Conservation (phyloP, 2,113 vertebrate genomes). For the Triplophysa siluroides region DNA sequence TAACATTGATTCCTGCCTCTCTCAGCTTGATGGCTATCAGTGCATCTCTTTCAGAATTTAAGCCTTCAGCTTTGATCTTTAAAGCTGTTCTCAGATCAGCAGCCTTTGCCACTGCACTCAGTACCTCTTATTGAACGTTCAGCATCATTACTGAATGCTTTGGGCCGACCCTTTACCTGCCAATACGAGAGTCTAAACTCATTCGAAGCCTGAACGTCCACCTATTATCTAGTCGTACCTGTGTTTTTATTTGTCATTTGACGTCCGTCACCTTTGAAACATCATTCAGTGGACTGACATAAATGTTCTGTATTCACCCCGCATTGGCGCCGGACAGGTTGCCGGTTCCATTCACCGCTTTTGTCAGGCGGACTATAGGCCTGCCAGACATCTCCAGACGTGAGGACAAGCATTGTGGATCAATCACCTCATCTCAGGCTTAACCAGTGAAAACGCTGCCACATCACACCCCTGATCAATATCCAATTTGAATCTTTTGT, state of each 20-base stretch:
- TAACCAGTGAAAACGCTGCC: conserved; percentile 64
- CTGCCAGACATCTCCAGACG: conserved; percentile 47
- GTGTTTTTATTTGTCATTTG: conserved; percentile 9
- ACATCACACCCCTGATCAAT: conserved; percentile 73
- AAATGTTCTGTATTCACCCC: conserved; percentile 46
- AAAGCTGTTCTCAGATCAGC: conserved; percentile 32
- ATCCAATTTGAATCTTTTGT: conserved; percentile 77
- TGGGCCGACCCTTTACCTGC: not conserved
- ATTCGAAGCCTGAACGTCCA: not conserved
- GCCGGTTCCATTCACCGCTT: conserved; percentile 41
- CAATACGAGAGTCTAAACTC: conserved; percentile 13
- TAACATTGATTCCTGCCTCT: conserved; percentile 19
- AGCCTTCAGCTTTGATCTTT: conserved; percentile 30
- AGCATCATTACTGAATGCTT: not conserved
- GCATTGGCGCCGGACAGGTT: not conserved
- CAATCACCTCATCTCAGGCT: conserved; percentile 70
- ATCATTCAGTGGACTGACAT: conserved; percentile 54
- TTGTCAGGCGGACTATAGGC: conserved; percentile 35
- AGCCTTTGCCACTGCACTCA: not conserved
- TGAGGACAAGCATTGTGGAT: conserved; percentile 65
- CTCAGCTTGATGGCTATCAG: conserved; percentile 28
- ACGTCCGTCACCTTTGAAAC: conserved; percentile 29
- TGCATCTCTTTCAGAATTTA: conserved; percentile 13
- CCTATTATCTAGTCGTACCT: not conserved
- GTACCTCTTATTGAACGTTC: conserved; percentile 15